phyloP scores from a whole-genome alignment of 2,888 invertebrate species.

The Pristionchus exspectatus region DNA sequence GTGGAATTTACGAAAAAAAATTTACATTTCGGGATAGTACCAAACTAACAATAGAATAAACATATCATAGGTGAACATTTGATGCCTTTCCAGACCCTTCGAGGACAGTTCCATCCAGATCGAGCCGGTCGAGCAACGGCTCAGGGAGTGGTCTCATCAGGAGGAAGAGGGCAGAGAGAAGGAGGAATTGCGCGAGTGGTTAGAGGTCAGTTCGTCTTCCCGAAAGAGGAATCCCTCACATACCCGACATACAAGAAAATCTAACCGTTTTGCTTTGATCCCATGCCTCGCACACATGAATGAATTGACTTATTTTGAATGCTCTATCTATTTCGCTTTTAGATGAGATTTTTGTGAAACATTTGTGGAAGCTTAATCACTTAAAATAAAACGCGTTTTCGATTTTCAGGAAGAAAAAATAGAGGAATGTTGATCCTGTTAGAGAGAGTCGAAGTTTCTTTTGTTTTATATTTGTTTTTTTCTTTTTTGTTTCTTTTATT shows the following conservation, averaged over 20 bases:
- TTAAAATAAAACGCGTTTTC: too few relatives aligned
- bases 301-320: too few relatives aligned
- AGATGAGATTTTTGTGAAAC: background rate
- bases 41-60: too few relatives aligned
- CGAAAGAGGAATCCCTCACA: background rate
- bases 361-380: background rate
- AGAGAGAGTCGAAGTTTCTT: too few relatives aligned
- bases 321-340: background rate
- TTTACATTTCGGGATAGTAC: too few relatives aligned
- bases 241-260: background rate
- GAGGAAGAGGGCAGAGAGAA: slow-evolving; percentile 44
- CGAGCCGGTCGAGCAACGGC: background rate
- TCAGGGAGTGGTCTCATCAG: slow-evolving; percentile 20
- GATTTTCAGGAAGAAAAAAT: too few relatives aligned
- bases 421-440: too few relatives aligned
- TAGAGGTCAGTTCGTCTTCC: background rate
- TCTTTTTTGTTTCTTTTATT: background rate
- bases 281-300: too few relatives aligned
- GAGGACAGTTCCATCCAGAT: slow-evolving; percentile 1
- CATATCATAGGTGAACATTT: background rate
- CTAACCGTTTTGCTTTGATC: too few relatives aligned
- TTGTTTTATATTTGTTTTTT: too few relatives aligned
- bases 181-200: slow-evolving; percentile 47
- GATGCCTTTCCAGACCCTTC: slow-evolving; percentile 46
- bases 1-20: too few relatives aligned